Evolutionary conservation across 2,888 invertebrate species (phyloP).

Genomic region (Hirtodrosophila confusa): DNA sequence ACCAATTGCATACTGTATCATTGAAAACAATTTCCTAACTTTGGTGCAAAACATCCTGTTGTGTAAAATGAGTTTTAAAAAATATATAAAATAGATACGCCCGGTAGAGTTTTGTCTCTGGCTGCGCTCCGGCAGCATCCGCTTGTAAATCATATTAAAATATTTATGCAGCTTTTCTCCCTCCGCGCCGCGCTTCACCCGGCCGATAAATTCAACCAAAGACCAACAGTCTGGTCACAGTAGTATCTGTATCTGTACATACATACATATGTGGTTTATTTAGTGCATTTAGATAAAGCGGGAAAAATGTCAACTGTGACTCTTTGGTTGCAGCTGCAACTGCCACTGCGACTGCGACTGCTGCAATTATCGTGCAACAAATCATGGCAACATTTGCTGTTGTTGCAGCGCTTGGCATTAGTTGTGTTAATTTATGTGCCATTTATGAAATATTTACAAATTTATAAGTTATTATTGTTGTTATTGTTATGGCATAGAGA

Average conservation of each 20-base stretch:
- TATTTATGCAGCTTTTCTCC: conserved; percentile 59
- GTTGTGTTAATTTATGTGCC: conserved; percentile 79
- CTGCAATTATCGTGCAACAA: conserved; percentile 75
- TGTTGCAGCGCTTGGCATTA: conserved; percentile 61
- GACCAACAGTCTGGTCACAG: conserved; percentile 33
- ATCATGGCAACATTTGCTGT: conserved; percentile 58
- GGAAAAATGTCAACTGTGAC: conserved; percentile 71
- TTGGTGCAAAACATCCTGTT: conserved; percentile 57
- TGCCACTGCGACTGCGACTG: conserved; percentile 52
- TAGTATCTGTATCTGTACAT: conserved; percentile 6
- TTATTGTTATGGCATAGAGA: conserved; percentile 44
- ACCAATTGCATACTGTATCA: not conserved
- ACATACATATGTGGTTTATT: conserved; percentile 47
- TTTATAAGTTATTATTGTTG: conserved; percentile 71
- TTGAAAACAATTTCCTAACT: conserved; percentile 39
- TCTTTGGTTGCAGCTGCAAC: conserved; percentile 47
- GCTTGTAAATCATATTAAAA: conserved; percentile 78
- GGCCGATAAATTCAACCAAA: conserved; percentile 52
- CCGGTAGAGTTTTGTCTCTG: conserved; percentile 19
- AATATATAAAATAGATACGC: conserved; percentile 38
- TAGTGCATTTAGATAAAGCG: conserved; percentile 74
- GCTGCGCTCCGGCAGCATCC: conserved; percentile 36
- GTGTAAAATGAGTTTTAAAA: conserved; percentile 34
- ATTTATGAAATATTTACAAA: conserved; percentile 79
- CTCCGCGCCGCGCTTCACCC: not conserved